Conservation (phyloP, 2,797 vertebrate genomes). For the Pantherophis vulpinus region DNA sequence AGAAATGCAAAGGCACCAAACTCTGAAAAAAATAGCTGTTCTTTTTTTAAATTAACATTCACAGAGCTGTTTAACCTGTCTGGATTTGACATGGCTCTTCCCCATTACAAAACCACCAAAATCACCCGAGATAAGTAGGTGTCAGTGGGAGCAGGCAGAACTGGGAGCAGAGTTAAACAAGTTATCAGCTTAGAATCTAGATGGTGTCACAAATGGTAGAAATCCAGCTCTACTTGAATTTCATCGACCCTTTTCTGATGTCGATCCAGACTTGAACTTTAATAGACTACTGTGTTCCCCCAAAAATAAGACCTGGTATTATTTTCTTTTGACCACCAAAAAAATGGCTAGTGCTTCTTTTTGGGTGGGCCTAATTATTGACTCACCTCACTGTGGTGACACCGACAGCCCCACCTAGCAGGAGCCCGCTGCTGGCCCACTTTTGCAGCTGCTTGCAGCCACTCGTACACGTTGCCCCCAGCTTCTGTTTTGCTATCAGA, state of each 20-base stretch:
- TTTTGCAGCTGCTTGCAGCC: fast-evolving
- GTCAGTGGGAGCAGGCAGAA: background rate
- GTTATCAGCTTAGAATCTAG: background rate
- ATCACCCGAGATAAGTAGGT: background rate
- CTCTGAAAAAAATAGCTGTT: background rate
- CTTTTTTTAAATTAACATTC: background rate
- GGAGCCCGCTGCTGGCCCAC: no score
- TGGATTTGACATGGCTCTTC: background rate
- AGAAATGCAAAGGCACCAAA: background rate
- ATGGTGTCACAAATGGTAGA: background rate
- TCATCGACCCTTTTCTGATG: background rate
- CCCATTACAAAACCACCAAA: background rate
- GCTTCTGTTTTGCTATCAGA: no score
- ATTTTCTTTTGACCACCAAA: no score
- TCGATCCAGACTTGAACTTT: background rate
- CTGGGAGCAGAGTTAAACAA: background rate
- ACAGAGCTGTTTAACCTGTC: background rate
- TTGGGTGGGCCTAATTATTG: no score
- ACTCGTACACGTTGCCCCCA: no score
- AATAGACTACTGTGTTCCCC: background rate
- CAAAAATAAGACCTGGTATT: no score
- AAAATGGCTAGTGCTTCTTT: no score
- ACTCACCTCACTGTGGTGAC: no score
- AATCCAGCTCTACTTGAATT: background rate
- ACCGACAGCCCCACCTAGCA: no score